These are phyloP conservation scores for Zonitis immaculata DNA, from an alignment of 2,888 invertebrate species.

Conservation along the genomic window DNA sequence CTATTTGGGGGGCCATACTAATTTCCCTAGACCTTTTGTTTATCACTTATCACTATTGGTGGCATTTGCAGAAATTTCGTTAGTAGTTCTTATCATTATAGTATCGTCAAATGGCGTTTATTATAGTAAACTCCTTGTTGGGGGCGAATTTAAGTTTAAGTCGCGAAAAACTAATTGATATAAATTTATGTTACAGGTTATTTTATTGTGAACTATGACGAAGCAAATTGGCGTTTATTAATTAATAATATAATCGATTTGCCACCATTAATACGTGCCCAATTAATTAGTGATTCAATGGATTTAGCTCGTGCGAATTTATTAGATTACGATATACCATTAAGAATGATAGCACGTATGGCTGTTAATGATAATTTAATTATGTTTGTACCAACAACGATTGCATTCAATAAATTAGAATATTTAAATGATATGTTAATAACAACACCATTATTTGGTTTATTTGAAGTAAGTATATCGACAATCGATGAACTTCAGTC, in stretches of 20 bases:
- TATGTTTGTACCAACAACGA: conserved; percentile 57
- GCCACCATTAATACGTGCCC: conserved; percentile 59
- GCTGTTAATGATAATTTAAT: conserved; percentile 47
- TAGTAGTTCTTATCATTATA: no score
- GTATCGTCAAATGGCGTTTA: no score
- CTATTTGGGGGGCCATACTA: no score
- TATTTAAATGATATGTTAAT: conserved; percentile 57
- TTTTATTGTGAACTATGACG: conserved; percentile 63
- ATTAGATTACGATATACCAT: conserved; percentile 55
- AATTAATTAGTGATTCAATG: conserved; percentile 65
- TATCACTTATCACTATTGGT: no score
- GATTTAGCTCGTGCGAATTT: conserved; percentile 56
- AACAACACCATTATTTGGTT: conserved; percentile 56
- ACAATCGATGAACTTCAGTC: no score
- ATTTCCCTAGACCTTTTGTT: no score
- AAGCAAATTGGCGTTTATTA: conserved; percentile 56
- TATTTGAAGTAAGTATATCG: conserved; percentile 54
- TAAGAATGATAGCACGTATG: conserved; percentile 53
- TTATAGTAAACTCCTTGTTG: no score
- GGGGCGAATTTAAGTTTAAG: no score
- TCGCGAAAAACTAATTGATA: no score
- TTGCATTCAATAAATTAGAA: conserved; percentile 55
- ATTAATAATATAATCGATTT: conserved; percentile 52
- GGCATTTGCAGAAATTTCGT: no score
- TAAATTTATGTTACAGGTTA: no score